These are phyloP conservation scores for Hyalella azteca DNA, from an alignment of 2,888 invertebrate species.

Conservation along the genomic window DNA sequence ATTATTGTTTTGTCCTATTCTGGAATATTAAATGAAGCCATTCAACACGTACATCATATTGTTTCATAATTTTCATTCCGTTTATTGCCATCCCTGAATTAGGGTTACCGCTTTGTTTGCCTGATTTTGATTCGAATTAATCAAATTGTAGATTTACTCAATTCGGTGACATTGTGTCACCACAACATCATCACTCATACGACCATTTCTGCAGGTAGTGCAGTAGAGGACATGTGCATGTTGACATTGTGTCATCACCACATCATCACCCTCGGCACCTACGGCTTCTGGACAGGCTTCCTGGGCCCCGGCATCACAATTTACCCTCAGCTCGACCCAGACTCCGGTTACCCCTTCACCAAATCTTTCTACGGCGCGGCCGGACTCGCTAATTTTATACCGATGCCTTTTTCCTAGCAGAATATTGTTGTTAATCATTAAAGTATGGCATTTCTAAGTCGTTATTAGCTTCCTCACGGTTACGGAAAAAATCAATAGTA, in stretches of 20 bases:
- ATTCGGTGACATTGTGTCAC: background rate
- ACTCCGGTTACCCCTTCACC: background rate
- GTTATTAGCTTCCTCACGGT: no score
- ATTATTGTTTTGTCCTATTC: no score
- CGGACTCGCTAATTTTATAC: background rate
- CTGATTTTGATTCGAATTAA: no score
- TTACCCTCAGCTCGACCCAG: background rate
- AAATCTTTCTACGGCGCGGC: background rate
- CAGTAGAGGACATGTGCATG: conserved; percentile 46
- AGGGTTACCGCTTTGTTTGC: no score
- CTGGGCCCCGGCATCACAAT: conserved; percentile 60
- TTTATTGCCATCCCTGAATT: no score
- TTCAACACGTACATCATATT: no score
- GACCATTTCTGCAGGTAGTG: background rate
- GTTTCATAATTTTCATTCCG: no score
- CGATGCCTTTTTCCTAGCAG: background rate
- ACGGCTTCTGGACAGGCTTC: conserved; percentile 62
- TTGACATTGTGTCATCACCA: conserved; percentile 59
- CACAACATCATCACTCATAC: background rate
- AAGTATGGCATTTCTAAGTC: no score
- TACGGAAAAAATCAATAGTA: no score
- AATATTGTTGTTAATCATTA: no score
- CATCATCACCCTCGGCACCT: conserved; percentile 61
- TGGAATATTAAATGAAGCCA: no score
- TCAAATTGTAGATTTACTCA: no score